Conservation (phyloP, 2,113 vertebrate species). For the Dasyprocta punctata region DNA sequence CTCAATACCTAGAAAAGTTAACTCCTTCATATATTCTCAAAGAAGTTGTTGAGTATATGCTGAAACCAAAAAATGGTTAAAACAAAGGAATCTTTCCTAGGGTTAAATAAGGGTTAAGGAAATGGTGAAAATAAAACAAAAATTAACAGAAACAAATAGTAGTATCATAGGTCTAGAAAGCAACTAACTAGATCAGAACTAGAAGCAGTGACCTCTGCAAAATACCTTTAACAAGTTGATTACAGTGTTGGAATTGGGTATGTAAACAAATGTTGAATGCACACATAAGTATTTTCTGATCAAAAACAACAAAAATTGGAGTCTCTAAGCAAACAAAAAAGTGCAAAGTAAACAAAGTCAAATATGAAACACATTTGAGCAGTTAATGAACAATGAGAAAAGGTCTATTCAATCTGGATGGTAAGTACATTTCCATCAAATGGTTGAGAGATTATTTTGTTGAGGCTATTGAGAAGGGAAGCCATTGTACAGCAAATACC, state of each 20-base stretch:
- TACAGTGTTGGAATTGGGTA: background rate
- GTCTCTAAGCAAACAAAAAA: slow-evolving; percentile 1
- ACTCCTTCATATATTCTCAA: background rate
- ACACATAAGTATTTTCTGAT: background rate
- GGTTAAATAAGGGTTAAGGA: background rate
- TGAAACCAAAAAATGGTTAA: background rate
- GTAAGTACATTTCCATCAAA: background rate
- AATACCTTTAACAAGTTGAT: background rate
- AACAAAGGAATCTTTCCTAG: background rate
- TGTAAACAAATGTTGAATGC: background rate
- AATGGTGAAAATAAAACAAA: background rate
- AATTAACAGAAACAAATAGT: background rate
- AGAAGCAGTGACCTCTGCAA: background rate
- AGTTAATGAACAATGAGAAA: background rate
- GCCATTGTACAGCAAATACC: background rate
- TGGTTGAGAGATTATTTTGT: background rate
- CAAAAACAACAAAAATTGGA: slow-evolving; percentile 34
- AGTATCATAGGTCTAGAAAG: background rate
- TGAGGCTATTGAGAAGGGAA: background rate
- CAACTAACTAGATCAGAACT: background rate
- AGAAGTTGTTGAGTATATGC: background rate
- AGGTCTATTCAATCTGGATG: background rate
- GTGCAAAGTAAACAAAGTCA: background rate
- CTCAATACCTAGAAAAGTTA: background rate
- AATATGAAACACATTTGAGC: slow-evolving; percentile 1